phyloP scores from a whole-genome alignment of 2,888 invertebrate genomes.

The Thelaira solivaga region DNA sequence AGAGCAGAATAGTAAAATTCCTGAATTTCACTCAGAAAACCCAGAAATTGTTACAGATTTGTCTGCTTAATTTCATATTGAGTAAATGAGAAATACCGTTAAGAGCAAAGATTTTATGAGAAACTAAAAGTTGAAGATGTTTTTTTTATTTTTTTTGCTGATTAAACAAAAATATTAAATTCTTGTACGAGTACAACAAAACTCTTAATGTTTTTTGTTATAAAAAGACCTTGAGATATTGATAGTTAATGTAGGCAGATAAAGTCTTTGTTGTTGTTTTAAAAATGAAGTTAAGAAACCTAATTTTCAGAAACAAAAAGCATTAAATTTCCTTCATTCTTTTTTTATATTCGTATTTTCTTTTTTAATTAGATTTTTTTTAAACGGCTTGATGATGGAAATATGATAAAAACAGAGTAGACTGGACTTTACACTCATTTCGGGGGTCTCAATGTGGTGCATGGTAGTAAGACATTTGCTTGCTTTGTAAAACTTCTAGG shows the following conservation, averaged over 20 bases:
- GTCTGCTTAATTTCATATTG: conserved; percentile 11
- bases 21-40: conserved; percentile 41
- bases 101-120: conserved; percentile 3
- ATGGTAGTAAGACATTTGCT: too few species aligned
- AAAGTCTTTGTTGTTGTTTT: conserved; percentile 11
- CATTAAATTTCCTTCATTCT: background rate
- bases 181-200: too few species aligned
- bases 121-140: background rate
- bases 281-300: background rate
- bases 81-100: conserved; percentile 31
- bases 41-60: conserved; percentile 1
- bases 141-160: conserved; percentile 42
- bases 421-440: too few species aligned
- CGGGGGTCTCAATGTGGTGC: too few species aligned
- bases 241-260: conserved; percentile 15
- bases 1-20: conserved; percentile 9
- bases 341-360: background rate
- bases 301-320: background rate
- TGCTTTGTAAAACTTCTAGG: too few species aligned
- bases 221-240: conserved; percentile 58
- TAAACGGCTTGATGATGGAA: too few species aligned
- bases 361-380: too few species aligned
- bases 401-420: too few species aligned
- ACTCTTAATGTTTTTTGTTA: conserved; percentile 35
- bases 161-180: conserved; percentile 55